Conservation (phyloP, 2,888 invertebrate genomes). For the Pandemis cinnamomeana region DNA sequence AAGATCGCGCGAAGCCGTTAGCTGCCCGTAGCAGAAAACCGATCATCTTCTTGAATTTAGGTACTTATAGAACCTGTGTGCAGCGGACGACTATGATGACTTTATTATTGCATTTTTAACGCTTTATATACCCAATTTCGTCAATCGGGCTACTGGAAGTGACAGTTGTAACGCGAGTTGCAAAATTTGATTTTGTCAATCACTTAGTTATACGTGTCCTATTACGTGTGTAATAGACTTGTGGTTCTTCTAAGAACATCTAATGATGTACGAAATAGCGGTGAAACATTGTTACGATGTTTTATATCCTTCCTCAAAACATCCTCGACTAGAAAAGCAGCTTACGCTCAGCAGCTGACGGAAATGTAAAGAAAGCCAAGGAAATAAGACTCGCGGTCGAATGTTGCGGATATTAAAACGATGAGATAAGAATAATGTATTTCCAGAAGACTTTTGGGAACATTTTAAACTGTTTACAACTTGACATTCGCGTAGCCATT, state of each 20-base stretch:
- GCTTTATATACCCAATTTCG: no score
- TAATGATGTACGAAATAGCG: not conserved
- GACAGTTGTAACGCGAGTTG: no score
- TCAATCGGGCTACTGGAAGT: no score
- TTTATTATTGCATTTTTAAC: no score
- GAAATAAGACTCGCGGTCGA: conserved; percentile 3
- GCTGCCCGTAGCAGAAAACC: no score
- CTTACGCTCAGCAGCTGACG: conserved; percentile 18
- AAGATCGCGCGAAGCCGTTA: no score
- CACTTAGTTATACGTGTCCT: no score
- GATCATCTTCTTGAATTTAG: no score
- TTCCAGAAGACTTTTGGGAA: conserved; percentile 1
- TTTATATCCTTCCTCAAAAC: conserved; percentile 7
- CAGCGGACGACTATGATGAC: no score
- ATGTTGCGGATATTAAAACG: conserved; percentile 13
- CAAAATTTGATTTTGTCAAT: no score
- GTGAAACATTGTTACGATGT: not conserved
- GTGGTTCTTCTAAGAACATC: not conserved
- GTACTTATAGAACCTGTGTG: no score
- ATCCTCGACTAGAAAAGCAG: not conserved
- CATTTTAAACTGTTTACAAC: not conserved
- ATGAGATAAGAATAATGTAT: not conserved
- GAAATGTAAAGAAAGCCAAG: conserved; percentile 5
- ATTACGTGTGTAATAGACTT: no score
- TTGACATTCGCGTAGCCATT: not conserved